These are phyloP conservation scores for Globicephala melas DNA, from an alignment of 2,113 vertebrate genomes.

Conservation along the genomic window DNA sequence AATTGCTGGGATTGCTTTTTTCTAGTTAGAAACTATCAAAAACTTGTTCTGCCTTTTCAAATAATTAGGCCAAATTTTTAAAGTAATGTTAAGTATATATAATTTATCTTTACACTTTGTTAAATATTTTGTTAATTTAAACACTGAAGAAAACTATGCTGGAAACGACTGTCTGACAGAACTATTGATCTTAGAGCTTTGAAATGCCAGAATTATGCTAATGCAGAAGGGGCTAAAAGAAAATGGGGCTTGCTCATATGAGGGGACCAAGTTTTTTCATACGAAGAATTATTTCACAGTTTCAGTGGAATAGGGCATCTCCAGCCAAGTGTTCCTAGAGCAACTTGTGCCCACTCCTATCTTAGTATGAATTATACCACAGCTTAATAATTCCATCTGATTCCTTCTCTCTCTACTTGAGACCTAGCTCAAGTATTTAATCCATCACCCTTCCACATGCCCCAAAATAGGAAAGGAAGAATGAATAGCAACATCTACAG, in stretches of 20 bases:
- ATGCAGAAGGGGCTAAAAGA: not conserved
- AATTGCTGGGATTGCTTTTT: conserved; percentile 41
- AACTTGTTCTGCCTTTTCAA: conserved; percentile 56
- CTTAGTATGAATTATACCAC: not conserved
- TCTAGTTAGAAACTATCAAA: conserved; percentile 50
- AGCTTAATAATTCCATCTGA: not conserved
- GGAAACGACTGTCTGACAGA: conserved; percentile 42
- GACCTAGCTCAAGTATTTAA: not conserved
- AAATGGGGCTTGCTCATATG: not conserved
- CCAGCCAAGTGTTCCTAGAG: not conserved
- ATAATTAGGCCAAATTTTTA: conserved; percentile 56
- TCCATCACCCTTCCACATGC: not conserved
- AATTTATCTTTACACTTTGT: conserved; percentile 65
- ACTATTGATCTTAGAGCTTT: conserved; percentile 40
- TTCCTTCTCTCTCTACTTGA: not conserved
- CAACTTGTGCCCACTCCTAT: fast-evolving
- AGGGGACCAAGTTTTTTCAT: not conserved
- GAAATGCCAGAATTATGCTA: conserved; percentile 3
- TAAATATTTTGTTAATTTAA: conserved; percentile 73
- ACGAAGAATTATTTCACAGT: not conserved
- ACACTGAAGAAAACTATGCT: conserved; percentile 53
- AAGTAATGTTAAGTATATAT: conserved; percentile 47
- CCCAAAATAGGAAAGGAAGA: not conserved
- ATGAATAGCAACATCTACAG: not conserved
- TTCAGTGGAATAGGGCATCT: not conserved